Evolutionary conservation across 2,113 vertebrate genomes (phyloP).

Genomic region (Helogale parvula): DNA sequence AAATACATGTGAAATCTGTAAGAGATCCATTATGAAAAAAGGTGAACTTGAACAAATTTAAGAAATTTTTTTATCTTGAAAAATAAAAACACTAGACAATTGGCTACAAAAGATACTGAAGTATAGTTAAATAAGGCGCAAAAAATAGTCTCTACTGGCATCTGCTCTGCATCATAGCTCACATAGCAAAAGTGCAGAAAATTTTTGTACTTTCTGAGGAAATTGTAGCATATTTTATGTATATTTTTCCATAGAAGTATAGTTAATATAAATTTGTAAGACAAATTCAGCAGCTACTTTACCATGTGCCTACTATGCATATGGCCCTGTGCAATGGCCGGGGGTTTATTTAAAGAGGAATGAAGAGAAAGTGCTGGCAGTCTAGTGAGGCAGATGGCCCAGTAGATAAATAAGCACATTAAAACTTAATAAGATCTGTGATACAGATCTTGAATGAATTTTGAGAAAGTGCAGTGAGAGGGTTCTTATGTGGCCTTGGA

Average conservation of each 20-base stretch:
- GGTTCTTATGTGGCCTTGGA: not conserved
- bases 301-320: not conserved
- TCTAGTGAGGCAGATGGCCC: not conserved
- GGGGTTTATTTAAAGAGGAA: not conserved
- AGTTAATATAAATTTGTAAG: not conserved
- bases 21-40: not conserved
- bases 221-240: not conserved
- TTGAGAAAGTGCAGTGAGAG: not conserved
- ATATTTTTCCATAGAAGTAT: not conserved
- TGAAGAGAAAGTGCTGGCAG: not conserved
- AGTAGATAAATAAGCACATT: not conserved
- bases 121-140: not conserved
- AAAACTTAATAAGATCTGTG: not conserved
- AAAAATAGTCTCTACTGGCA: not conserved
- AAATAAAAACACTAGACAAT: slow-evolving; percentile 5
- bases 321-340: not conserved
- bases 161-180: not conserved
- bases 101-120: not conserved
- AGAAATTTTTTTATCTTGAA: slow-evolving; percentile 24
- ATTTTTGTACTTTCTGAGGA: not conserved
- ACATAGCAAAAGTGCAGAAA: not conserved
- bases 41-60: not conserved
- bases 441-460: not conserved
- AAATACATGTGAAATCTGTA: not conserved
- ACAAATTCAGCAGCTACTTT: not conserved